Conservation (phyloP, 2,113 vertebrate species). For the Capreolus pygargus region DNA sequence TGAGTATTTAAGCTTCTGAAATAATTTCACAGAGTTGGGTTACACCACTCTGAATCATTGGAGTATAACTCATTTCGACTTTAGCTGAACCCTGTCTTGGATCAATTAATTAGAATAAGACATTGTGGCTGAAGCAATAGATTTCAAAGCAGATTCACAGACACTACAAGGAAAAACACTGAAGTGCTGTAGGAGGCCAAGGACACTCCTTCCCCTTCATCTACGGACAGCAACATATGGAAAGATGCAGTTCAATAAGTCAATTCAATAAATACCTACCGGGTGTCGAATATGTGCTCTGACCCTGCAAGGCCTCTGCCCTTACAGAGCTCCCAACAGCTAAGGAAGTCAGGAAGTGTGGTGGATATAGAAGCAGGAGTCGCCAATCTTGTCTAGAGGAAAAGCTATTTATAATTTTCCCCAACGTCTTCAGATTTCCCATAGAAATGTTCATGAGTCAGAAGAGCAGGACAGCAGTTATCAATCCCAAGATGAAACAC, state of each 20-base stretch:
- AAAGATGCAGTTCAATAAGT: background rate
- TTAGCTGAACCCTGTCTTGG: background rate
- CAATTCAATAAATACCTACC: background rate
- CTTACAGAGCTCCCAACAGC: background rate
- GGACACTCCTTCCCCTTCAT: background rate
- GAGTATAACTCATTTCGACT: slow-evolving; percentile 37
- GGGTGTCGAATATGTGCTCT: background rate
- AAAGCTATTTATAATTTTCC: slow-evolving; percentile 25
- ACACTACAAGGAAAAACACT: background rate
- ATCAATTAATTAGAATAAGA: background rate
- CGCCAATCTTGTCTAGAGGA: background rate
- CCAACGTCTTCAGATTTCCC: background rate
- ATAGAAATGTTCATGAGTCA: background rate
- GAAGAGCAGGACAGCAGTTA: background rate
- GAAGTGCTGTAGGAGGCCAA: background rate
- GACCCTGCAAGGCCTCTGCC: background rate
- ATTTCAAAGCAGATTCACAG: slow-evolving; percentile 28
- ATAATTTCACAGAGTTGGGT: slow-evolving; percentile 12
- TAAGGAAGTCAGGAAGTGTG: background rate
- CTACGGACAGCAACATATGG: background rate
- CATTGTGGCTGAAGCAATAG: background rate
- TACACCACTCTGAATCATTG: background rate
- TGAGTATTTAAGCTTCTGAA: slow-evolving; percentile 42
- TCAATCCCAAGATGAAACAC: background rate
- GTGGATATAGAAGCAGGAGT: background rate